Base-by-base conservation (phyloP, 2,113 vertebrate species). In the Salminus brasiliensis region DNA sequence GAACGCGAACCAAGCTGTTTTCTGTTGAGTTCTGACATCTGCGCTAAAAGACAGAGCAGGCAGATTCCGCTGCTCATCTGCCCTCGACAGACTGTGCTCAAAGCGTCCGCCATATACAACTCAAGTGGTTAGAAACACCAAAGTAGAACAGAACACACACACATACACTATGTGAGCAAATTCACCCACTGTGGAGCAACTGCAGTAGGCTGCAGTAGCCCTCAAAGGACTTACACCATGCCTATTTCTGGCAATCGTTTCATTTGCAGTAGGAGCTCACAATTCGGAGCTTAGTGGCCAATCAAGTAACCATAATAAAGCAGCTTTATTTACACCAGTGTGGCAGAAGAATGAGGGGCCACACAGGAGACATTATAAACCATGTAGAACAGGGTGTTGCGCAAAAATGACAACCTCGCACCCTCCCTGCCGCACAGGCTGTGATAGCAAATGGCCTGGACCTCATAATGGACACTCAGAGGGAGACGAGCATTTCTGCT, bases 241-340 rank as follows among this genome's bases (percentile, higher is more conserved):
- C 57, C 76, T 72, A 66, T 82, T 79, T 82, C 65, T 39, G 45
- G 34, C 27, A 79, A 15, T 16, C 30, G 59, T 60, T 69, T 80
- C 71, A 67, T 75, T 72, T 72, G 67, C 45, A 76, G 65, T 66
- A 79, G 74, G 16, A 34, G 39, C 34, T 57, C 57, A 76, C 32
- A 13, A 57, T 76, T 79, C 15, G 8, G 49, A 74, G 63, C 62
- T 70, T 47, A 43, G 57, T 52, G 21, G 81, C 62, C 74, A 83
- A 78, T 76, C 74, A 71, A 49, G 73, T 77, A 77, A 80, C 65
- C 55, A 80, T 77, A 81, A 85, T 53, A 78, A 74, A 23, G 23
- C 63, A 41, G 72, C 30, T 66, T 85, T 83, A 76, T 71, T 80
- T 82, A 85, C 45, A 70, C 63, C 77, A 68, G 69, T 69, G 10